Evolutionary conservation across 2,113 vertebrate species (phyloP).

Genomic region (Charadrius vociferus): DNA sequence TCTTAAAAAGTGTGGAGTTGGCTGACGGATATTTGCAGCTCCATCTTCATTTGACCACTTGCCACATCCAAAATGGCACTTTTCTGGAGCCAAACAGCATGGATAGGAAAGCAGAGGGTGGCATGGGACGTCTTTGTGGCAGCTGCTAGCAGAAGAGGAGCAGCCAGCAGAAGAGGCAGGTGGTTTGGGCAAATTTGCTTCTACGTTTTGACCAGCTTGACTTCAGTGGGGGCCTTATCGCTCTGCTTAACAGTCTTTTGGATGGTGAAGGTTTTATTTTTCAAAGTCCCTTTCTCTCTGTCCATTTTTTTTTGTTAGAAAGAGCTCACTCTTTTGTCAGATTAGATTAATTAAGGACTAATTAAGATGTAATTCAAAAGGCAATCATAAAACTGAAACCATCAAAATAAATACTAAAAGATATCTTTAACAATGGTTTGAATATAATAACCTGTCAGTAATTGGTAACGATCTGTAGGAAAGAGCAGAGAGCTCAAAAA

Average conservation of each 20-base stretch:
- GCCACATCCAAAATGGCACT: neutral
- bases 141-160: neutral
- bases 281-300: neutral
- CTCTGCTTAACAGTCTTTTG: neutral
- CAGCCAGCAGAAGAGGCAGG: neutral
- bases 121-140: accelerated
- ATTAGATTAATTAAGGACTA: neutral
- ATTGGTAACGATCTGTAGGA: neutral
- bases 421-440: neutral
- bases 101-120: neutral
- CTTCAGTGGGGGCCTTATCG: accelerated
- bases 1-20: neutral
- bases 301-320: neutral
- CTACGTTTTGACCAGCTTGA: neutral
- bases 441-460: neutral
- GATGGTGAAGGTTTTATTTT: neutral
- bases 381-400: neutral
- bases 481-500: neutral
- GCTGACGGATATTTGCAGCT: neutral
- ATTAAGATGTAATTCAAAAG: neutral
- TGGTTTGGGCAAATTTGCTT: neutral
- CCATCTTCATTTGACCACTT: neutral
- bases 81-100: neutral
- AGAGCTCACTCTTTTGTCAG: neutral
- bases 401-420: neutral